Evolutionary conservation across 1,140 invertebrate species (phyloP).

Genomic region (Eupristina koningsbergeri): DNA sequence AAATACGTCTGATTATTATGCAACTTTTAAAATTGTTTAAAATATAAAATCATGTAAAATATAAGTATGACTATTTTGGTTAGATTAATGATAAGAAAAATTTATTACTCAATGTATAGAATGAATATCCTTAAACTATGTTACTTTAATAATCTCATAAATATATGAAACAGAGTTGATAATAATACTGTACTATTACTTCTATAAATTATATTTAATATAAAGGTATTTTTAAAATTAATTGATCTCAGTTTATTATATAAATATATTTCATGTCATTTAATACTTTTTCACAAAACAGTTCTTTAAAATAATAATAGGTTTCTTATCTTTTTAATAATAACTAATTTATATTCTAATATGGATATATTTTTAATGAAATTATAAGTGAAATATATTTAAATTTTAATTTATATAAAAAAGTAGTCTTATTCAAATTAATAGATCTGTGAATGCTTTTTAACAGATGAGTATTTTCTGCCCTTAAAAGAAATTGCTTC

Average conservation of each 20-base stretch:
- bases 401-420: too few species aligned
- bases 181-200: too few species aligned
- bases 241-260: too few species aligned
- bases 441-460: too few species aligned
- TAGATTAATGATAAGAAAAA: not conserved
- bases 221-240: too few species aligned
- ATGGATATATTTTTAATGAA: too few species aligned
- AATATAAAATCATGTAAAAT: not conserved
- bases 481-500: not conserved
- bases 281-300: not conserved
- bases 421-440: too few species aligned
- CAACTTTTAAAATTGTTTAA: not conserved
- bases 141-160: too few species aligned
- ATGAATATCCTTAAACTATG: not conserved
- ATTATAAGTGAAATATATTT: too few species aligned
- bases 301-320: not conserved
- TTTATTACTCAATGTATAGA: not conserved
- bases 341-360: not conserved
- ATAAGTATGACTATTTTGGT: not conserved
- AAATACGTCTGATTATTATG: not conserved
- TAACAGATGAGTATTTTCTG: not conserved
- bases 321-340: not conserved
- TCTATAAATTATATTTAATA: too few species aligned
- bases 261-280: too few species aligned
- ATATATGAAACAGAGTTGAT: too few species aligned